Base-by-base conservation (phyloP, 2,113 vertebrate genomes). In the Antennarius striatus region DNA sequence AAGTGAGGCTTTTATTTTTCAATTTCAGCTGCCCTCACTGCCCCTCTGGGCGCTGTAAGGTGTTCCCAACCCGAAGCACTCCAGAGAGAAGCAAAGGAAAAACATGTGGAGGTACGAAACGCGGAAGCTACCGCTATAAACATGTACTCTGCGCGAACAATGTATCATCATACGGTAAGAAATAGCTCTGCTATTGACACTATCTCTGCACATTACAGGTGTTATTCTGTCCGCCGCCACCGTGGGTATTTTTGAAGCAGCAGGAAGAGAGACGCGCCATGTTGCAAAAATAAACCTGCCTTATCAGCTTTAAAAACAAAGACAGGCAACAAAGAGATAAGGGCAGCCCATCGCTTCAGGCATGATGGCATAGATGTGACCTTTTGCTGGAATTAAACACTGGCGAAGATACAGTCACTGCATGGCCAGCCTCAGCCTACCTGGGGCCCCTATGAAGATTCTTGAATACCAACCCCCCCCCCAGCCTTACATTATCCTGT, bases 341-440 rank as follows among this genome's bases (percentile, higher is more conserved):
- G 65, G 22, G 40, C 13, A 42, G 29, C 22, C n/a, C 39, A 11
- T 3, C 47, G 60, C 71, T 39, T 56, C 43, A 16, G 57, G 59
- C 42, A 29, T 39, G 81, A 81, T 77, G 78, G 46, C 57, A 75
- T 8, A 56, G 75, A 78, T 78, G 10, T 71, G 65, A 82, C 59
- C 54, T 62, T 78, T 17, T 56, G 52, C 71, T 49, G 68, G 53
- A 83, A 69, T 68, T 62, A 75, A 71, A 77, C 53, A 70, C 30
- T 0, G 46, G 54, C 64, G 30, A 53, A 57, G 49, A 77, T 54
- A 36, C 15, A 50, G 63, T 39, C 8, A 42, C 72, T 62, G 32
- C 48, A 5, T 40, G 57, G 51, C 39, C 56, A 17, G 62, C 17
- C 56, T 1, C 22, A 22, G 22, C 22, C 22, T 22, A 1, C 22